phyloP scores from a whole-genome alignment of 2,797 vertebrate genomes.

The Aselliscus stoliczkanus region DNA sequence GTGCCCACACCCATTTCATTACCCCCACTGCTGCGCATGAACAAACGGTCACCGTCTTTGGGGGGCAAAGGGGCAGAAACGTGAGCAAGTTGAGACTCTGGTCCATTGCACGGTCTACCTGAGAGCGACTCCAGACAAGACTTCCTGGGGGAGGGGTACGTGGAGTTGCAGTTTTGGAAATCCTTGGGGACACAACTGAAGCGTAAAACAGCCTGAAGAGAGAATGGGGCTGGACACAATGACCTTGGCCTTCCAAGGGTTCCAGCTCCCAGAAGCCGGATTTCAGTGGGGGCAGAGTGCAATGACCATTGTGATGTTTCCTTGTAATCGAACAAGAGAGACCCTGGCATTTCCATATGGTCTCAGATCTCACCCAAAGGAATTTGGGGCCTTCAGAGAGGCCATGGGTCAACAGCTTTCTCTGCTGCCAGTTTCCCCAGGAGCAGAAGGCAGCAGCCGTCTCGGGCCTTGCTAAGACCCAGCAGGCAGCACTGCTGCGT shows the following conservation, averaged over 20 bases:
- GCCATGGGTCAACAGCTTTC: neutral
- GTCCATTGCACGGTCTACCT: neutral
- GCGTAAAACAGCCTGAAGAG: neutral
- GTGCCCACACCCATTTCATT: rapidly evolving
- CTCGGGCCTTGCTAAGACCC: neutral
- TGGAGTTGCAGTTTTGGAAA: neutral
- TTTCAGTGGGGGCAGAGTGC: neutral
- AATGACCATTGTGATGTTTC: neutral
- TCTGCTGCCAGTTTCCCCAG: neutral
- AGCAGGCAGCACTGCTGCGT: neutral
- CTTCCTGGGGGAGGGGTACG: rapidly evolving
- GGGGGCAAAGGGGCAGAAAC: neutral
- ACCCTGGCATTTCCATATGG: neutral
- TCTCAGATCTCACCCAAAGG: neutral
- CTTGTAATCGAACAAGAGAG: neutral
- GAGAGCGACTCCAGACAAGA: neutral
- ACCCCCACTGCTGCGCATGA: neutral
- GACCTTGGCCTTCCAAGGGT: neutral
- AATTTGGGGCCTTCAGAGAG: neutral
- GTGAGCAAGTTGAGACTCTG: neutral
- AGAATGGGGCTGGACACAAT: neutral
- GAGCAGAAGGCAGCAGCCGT: neutral
- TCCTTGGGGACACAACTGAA: neutral
- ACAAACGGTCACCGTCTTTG: neutral
- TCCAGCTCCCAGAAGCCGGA: neutral